Evolutionary conservation across 2,113 vertebrate genomes (phyloP).

Genomic region (Illadopsis cleaveri): DNA sequence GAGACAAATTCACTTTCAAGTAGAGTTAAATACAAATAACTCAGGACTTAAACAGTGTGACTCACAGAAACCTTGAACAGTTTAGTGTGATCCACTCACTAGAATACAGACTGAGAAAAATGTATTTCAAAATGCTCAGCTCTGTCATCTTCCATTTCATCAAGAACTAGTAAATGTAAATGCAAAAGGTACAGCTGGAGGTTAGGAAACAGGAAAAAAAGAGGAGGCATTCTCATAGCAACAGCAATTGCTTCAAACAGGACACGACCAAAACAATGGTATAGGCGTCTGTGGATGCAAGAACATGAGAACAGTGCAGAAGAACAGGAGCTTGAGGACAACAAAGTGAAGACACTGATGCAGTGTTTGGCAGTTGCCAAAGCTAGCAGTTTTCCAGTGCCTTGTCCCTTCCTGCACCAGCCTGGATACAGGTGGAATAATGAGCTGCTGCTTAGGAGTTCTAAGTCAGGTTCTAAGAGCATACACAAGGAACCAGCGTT

Average conservation of each 20-base stretch:
- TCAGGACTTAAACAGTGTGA: neutral
- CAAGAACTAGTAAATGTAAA: neutral
- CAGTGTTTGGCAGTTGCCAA: neutral
- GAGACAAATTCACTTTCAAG: neutral
- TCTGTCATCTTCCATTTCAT: neutral
- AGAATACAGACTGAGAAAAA: neutral
- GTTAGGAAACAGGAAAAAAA: neutral
- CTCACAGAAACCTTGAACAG: neutral
- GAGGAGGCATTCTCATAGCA: neutral
- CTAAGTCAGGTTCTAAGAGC: neutral
- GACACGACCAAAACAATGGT: neutral
- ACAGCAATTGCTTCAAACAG: neutral
- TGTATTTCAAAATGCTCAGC: neutral
- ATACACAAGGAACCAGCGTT: neutral
- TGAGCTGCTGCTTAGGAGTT: neutral
- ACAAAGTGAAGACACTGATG: neutral
- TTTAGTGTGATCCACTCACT: neutral
- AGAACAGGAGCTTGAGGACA: neutral
- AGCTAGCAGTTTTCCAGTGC: neutral
- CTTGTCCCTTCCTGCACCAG: neutral
- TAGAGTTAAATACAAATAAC: neutral
- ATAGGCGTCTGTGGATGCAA: neutral
- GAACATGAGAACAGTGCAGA: neutral
- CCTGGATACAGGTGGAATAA: neutral
- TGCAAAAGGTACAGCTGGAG: neutral